phyloP scores from a whole-genome alignment of 1,140 invertebrate species.

The Mya arenaria region DNA sequence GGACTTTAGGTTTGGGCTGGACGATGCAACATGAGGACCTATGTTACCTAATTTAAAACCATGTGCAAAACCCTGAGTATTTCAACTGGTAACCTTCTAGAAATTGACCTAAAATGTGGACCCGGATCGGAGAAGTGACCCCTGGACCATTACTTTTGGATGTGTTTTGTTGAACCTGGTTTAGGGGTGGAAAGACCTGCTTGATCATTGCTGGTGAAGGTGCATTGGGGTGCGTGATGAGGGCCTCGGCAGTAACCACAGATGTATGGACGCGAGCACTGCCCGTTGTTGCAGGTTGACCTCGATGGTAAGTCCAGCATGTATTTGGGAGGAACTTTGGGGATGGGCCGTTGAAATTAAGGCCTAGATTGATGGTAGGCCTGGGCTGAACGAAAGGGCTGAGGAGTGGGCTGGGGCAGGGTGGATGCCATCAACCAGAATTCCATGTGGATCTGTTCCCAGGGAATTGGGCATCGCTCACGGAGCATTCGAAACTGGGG shows the following conservation, averaged over 20 bases:
- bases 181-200: too few relatives aligned
- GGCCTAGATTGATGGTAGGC: too few relatives aligned
- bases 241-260: constrained; percentile 21
- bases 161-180: too few relatives aligned
- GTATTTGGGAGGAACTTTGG: too few relatives aligned
- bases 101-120: not conserved
- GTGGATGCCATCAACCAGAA: too few relatives aligned
- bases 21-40: not conserved
- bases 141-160: too few relatives aligned
- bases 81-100: not conserved
- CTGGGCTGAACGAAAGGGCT: too few relatives aligned
- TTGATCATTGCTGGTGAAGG: too few relatives aligned
- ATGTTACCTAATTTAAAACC: constrained; percentile 24
- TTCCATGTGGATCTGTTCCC: constrained; percentile 23
- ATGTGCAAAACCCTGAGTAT: constrained; percentile 5
- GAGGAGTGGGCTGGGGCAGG: too few relatives aligned
- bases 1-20: constrained; percentile 1
- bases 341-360: too few relatives aligned
- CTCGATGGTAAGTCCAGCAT: too few relatives aligned
- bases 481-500: not conserved
- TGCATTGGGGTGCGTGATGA: not conserved
- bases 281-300: not conserved
- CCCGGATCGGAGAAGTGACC: not conserved
- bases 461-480: constrained; percentile 18
- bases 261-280: constrained; percentile 16